Evolutionary conservation across 2,888 invertebrate species (phyloP).

Genomic region (Oxystoma pomonae): DNA sequence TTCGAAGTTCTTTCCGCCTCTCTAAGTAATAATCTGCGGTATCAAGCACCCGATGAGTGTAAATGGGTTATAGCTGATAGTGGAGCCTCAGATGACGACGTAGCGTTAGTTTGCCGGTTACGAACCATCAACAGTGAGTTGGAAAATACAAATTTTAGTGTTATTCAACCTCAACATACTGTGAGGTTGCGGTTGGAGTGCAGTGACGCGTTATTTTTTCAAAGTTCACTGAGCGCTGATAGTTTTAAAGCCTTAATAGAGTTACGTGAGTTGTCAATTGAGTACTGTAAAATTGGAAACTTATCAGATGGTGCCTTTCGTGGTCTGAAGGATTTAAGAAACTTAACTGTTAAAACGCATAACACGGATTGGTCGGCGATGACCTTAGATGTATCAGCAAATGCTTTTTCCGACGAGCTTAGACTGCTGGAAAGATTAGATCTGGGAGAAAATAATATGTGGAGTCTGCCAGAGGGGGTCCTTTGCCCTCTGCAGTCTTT

Average conservation of each 20-base stretch:
- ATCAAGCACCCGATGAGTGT: conserved; percentile 79
- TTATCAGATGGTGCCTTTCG: conserved; percentile 78
- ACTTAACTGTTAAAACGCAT: conserved; percentile 76
- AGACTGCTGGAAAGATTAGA: conserved; percentile 69
- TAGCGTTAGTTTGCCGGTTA: conserved; percentile 68
- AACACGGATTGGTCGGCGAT: conserved; percentile 82
- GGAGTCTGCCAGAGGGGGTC: conserved; percentile 71
- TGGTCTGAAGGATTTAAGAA: conserved; percentile 71
- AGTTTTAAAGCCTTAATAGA: conserved; percentile 73
- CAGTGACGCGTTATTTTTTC: conserved; percentile 75
- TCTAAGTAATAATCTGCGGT: conserved; percentile 59
- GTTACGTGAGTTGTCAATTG: conserved; percentile 72
- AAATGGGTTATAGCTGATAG: conserved; percentile 70
- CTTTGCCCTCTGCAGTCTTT: conserved; percentile 72
- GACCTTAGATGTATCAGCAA: conserved; percentile 69
- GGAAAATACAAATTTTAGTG: conserved; percentile 78
- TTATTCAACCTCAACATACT: conserved; percentile 78
- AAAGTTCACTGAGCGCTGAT: conserved; percentile 72
- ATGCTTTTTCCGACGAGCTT: conserved; percentile 71
- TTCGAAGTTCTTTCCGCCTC: conserved; percentile 59
- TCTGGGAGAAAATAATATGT: conserved; percentile 76
- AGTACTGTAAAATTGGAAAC: conserved; percentile 79
- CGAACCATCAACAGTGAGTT: conserved; percentile 77
- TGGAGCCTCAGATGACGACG: conserved; percentile 57
- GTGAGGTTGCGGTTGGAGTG: conserved; percentile 72